Percentiles rank a stretch among this genome's conserved stretches.
Evolutionary conservation across 2,888 invertebrate genomes (phyloP).

Genomic region (Chrysolina americana): DNA sequence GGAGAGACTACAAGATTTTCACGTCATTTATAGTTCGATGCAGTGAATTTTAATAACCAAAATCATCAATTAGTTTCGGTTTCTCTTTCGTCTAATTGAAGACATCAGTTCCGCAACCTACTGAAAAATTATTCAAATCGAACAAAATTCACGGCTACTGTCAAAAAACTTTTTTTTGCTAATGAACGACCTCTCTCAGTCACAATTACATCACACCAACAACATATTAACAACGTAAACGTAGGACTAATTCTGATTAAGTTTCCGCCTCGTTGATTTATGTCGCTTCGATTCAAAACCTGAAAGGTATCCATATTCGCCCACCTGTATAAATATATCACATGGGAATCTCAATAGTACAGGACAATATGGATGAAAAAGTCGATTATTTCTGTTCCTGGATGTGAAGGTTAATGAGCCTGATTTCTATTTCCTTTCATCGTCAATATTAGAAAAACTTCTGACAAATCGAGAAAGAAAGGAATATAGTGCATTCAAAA

Average conservation of each 20-base stretch:
- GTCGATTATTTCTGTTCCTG: neutral
- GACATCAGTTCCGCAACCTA: constrained; percentile 8
- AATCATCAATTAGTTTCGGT: neutral
- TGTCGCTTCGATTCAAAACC: constrained; percentile 22
- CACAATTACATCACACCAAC: constrained; percentile 22
- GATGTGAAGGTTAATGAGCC: too few species aligned
- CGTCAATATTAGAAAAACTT: too few species aligned
- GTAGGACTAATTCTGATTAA: constrained; percentile 32
- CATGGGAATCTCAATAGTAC: constrained; percentile 13
- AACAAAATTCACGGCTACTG: constrained; percentile 3
- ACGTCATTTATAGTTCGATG: neutral
- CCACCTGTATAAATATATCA: constrained; percentile 10
- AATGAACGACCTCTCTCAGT: constrained; percentile 6
- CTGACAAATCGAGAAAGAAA: too few species aligned
- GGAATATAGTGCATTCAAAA: too few species aligned
- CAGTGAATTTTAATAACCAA: neutral
- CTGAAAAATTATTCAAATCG: neutral
- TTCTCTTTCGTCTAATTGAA: neutral
- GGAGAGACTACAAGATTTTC: neutral
- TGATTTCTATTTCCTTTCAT: too few species aligned
- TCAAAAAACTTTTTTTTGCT: constrained; percentile 5
- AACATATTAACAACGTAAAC: constrained; percentile 16
- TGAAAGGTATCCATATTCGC: constrained; percentile 22
- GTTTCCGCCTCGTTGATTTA: constrained; percentile 40
- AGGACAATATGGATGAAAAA: neutral